Conservation (phyloP, 2,113 vertebrate genomes). For the Notothenia coriiceps region DNA sequence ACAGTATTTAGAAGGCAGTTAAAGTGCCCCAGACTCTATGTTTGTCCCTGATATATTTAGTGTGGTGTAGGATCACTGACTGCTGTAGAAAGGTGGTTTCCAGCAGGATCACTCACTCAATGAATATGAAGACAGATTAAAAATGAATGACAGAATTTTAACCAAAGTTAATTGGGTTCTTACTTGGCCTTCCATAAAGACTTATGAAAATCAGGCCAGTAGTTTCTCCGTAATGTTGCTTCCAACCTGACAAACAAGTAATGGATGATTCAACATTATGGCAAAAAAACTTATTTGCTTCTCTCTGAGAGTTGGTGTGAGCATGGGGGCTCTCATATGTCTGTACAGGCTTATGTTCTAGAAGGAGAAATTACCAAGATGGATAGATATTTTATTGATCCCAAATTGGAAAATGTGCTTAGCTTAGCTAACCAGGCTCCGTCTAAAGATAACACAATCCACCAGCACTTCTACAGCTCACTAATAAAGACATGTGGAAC, state of each 20-base stretch:
- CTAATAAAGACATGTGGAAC: neutral
- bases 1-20: conserved; percentile 54
- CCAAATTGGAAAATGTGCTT: neutral
- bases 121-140: conserved; percentile 27
- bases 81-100: conserved; percentile 63
- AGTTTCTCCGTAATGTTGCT: no score
- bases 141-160: conserved; percentile 1
- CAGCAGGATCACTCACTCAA: conserved; percentile 41
- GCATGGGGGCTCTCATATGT: neutral
- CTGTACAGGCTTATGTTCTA: neutral
- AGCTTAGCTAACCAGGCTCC: neutral
- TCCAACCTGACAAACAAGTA: no score
- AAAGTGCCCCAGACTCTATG: conserved; percentile 64
- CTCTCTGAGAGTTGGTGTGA: neutral
- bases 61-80: conserved; percentile 72
- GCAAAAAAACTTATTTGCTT: neutral
- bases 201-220: no score
- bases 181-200: no score
- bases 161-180: no score
- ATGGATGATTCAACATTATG: neutral
- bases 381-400: neutral
- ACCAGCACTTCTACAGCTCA: neutral
- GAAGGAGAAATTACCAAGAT: neutral
- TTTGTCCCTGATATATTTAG: conserved; percentile 79
- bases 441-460: neutral